A percentile compares a stretch with the other conserved stretches of the same genome.
Conservation (phyloP, 1,140 invertebrate species). For the Drosophila pectinifera region DNA sequence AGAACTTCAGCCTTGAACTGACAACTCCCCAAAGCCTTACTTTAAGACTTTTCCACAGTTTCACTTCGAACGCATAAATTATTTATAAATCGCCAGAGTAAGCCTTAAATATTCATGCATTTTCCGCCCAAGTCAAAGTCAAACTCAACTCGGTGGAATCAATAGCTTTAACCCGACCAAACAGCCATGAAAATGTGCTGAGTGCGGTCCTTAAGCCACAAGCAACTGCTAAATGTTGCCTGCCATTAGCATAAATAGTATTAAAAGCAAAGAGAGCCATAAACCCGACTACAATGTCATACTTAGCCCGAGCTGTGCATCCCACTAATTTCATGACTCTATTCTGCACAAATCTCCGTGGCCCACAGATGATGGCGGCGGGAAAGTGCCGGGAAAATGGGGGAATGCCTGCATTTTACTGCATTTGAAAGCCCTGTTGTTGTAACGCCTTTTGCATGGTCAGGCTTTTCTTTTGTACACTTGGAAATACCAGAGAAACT, state of each 20-base stretch:
- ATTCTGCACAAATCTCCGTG: conserved; percentile 65
- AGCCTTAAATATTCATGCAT: conserved; percentile 35
- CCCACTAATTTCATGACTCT: conserved; percentile 75
- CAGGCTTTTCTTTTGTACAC: conserved; percentile 22
- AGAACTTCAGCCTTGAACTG: background rate
- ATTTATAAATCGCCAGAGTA: conserved; percentile 26
- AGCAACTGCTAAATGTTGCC: conserved; percentile 45
- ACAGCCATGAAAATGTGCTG: conserved; percentile 17
- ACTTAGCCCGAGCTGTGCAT: conserved; percentile 46
- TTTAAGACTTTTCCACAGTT: conserved; percentile 9
- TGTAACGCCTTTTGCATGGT: conserved; percentile 28
- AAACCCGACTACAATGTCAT: conserved; percentile 55
- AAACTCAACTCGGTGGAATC: conserved; percentile 14
- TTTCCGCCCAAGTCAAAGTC: background rate
- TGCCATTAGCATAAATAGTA: conserved; percentile 59
- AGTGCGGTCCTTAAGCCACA: conserved; percentile 26
- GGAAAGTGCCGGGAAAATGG: background rate
- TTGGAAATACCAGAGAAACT: background rate
- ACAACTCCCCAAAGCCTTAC: conserved; percentile 14
- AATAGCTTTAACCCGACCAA: conserved; percentile 19
- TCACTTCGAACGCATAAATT: conserved; percentile 26
- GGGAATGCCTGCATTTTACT: conserved; percentile 50
- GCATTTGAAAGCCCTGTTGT: conserved; percentile 55
- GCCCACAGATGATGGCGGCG: background rate
- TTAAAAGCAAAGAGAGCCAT: conserved; percentile 48